Percentiles rank a stretch among this genome's conserved stretches.
Conservation (phyloP, 2,888 invertebrate genomes). For the Schrankia costaestrigalis region DNA sequence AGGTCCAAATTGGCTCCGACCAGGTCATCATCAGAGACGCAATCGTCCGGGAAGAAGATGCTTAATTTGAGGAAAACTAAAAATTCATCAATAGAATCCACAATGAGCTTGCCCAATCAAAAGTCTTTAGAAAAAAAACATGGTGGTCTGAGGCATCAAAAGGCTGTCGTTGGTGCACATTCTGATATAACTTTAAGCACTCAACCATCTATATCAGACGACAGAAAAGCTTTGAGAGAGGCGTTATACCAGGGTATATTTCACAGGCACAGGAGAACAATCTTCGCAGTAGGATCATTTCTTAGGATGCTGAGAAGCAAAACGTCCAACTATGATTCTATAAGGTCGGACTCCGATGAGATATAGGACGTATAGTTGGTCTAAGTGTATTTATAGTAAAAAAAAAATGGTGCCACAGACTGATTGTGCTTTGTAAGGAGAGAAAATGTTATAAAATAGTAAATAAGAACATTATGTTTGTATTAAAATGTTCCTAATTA, state of each 20-base stretch:
- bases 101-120: slow-evolving; percentile 77
- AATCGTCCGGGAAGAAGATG: slow-evolving; percentile 67
- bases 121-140: slow-evolving; percentile 77
- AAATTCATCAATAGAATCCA: slow-evolving; percentile 76
- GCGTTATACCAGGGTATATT: slow-evolving; percentile 89
- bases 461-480: slow-evolving; percentile 52
- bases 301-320: slow-evolving; percentile 87
- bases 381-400: slow-evolving; percentile 51
- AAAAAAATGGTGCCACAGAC: slow-evolving; percentile 67
- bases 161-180: slow-evolving; percentile 81
- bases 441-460: slow-evolving; percentile 54
- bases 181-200: slow-evolving; percentile 79
- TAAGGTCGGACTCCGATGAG: slow-evolving; percentile 82
- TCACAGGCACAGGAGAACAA: slow-evolving; percentile 87
- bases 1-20: slow-evolving; percentile 72
- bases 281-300: slow-evolving; percentile 88
- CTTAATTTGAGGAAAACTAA: slow-evolving; percentile 73
- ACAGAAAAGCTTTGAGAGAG: slow-evolving; percentile 85
- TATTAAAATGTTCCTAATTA: slow-evolving; percentile 75
- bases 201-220: slow-evolving; percentile 75
- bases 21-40: slow-evolving; percentile 71
- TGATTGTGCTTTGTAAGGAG: slow-evolving; percentile 66
- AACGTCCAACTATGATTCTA: slow-evolving; percentile 88
- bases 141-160: slow-evolving; percentile 81
- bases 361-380: slow-evolving; percentile 65